A percentile compares a stretch with the other conserved stretches of the same genome.
phyloP scores from a whole-genome alignment of 2,113 vertebrate genomes.

The Petrocephalus zakoni region DNA sequence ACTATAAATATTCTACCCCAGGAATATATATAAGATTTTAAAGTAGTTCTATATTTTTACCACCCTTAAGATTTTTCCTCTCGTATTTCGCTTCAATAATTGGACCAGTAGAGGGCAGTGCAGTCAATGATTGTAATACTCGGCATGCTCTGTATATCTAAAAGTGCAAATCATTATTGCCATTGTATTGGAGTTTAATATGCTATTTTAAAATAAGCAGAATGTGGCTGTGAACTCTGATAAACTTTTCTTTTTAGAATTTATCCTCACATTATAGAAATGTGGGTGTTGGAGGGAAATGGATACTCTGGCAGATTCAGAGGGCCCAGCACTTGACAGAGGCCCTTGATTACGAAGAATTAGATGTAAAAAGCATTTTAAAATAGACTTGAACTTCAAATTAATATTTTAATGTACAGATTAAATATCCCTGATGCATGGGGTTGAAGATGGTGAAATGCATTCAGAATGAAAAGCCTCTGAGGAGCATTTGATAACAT shows the following conservation, averaged over 20 bases:
- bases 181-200: not conserved
- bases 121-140: not conserved
- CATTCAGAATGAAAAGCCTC: not conserved
- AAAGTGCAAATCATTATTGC: not conserved
- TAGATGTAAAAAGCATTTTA: not conserved
- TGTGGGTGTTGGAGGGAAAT: not conserved
- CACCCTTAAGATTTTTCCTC: not conserved
- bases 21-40: not conserved
- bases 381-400: not conserved
- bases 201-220: not conserved
- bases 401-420: not conserved
- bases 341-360: not conserved
- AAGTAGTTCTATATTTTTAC: not conserved
- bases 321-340: not conserved
- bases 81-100: not conserved
- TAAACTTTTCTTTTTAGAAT: not conserved
- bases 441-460: not conserved
- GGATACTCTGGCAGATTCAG: not conserved
- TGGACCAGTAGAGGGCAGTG: constrained; percentile 15
- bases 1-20: not conserved
- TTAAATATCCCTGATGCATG: not conserved
- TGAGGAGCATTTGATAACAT: not conserved
- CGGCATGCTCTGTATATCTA: not conserved
- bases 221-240: not conserved
- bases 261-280: not conserved